Evolutionary conservation across 2,113 vertebrate species (phyloP), one percentile per base, ranked within the genome.

Genomic region (Leptocoma aspasia): DNA sequence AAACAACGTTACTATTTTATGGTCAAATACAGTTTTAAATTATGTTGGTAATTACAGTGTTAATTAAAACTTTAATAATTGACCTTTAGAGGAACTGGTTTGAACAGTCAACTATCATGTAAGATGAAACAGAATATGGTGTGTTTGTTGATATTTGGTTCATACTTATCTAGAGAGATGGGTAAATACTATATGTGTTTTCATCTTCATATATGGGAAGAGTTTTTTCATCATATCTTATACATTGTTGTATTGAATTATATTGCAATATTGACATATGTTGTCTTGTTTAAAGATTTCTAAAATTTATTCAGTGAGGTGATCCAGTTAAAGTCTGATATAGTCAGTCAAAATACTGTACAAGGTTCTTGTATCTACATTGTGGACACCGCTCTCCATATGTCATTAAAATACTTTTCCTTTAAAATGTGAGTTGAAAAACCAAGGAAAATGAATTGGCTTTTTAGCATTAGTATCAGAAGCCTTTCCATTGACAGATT

Each of bases 61-160:
- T 92, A 87, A 41, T 73, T 70, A 61, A 70, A 89, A 30, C 45
- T 70, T 45, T 84, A 50, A 11, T 33, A 24, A 26, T 23, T 68
- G 28, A 39, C 9, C 6, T 28, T 85, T 82, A 37, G 8, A 31
- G 31, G 33, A 91, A 59, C 42, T 71, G 47, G 22, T 94, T 64
- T 60, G 41, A 47, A 30, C 6, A 41, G n/a, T 83, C 33, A 33
- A 0, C 28, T 63, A 0, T 13, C 15, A 2, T 61, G 2, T 56
- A 47, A 80, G 19, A 13, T 87, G 26, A 82, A 78, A 37, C 3
- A 11, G 33, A 33, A 37, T 47, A 49, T 50, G 14, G 10, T 45
- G 19, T 56, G 6, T 24, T 27, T 61, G 6, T 84, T 87, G 69
- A 15, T 89, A 2, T 8, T 15, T 63, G 0, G 0, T 63, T 85